Evolutionary conservation across 2,113 vertebrate species (phyloP).

Genomic region (Gobiocypris rarus): DNA sequence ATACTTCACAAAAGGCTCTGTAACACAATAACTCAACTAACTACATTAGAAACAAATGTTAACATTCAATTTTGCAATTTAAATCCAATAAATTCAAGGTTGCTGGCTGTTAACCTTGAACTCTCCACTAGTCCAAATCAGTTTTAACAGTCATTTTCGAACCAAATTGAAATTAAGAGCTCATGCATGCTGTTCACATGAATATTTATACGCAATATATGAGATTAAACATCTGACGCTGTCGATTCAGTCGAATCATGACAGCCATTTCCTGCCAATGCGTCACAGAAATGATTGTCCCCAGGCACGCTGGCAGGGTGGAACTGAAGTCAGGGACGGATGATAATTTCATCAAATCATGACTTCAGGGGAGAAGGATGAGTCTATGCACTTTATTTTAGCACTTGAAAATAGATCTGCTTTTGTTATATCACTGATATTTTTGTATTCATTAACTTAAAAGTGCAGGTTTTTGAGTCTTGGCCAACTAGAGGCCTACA

Average conservation of each 20-base stretch:
- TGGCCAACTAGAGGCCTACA: background rate
- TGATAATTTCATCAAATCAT: constrained; percentile 82
- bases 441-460: background rate
- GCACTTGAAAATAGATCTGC: background rate
- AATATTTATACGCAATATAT: constrained; percentile 48
- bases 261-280: constrained; percentile 44
- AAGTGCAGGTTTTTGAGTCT: background rate
- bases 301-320: constrained; percentile 66
- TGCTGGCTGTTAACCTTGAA: constrained; percentile 21
- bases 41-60: background rate
- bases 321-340: constrained; percentile 79
- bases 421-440: background rate
- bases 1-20: background rate
- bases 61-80: background rate
- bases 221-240: constrained; percentile 37
- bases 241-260: constrained; percentile 42
- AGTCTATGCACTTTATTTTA: background rate
- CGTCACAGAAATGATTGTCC: constrained; percentile 65
- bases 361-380: constrained; percentile 59
- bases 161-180: constrained; percentile 32
- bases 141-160: constrained; percentile 11
- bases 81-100: constrained; percentile 6
- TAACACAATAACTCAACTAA: background rate
- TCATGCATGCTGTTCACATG: constrained; percentile 34
- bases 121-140: constrained; percentile 2